phyloP scores from a whole-genome alignment of 2,113 vertebrate genomes.

The Chunga burmeisteri region DNA sequence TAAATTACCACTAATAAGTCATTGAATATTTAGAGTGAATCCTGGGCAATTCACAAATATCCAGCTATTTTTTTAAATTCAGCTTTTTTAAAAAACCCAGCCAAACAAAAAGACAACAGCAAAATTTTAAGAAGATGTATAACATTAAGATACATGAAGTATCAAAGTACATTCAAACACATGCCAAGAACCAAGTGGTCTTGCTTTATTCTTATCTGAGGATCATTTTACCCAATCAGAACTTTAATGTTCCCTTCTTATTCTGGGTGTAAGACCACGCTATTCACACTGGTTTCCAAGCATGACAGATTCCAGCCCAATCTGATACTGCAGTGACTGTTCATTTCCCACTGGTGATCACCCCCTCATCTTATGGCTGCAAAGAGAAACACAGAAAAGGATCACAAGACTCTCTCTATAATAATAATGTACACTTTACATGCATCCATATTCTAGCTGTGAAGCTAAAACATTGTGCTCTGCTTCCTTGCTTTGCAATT shows the following conservation, averaged over 20 bases:
- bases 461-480: not conserved
- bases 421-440: constrained; percentile 9
- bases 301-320: constrained; percentile 21
- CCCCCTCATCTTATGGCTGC: not conserved
- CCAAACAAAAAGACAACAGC: not conserved
- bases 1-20: not conserved
- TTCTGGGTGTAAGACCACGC: not conserved
- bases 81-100: not conserved
- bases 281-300: not conserved
- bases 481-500: not conserved
- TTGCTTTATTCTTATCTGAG: not conserved
- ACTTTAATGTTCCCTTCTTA: not conserved
- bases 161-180: not conserved
- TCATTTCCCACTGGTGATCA: not conserved
- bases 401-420: constrained; percentile 1
- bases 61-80: not conserved
- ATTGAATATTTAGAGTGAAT: not conserved
- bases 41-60: not conserved
- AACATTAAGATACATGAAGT: not conserved
- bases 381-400: constrained; percentile 15
- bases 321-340: constrained; percentile 3
- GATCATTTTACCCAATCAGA: not conserved
- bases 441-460: not conserved
- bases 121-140: not conserved
- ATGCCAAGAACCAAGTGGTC: not conserved